Evolutionary conservation across 2,113 vertebrate species (phyloP).

Genomic region (Delphinus delphis): DNA sequence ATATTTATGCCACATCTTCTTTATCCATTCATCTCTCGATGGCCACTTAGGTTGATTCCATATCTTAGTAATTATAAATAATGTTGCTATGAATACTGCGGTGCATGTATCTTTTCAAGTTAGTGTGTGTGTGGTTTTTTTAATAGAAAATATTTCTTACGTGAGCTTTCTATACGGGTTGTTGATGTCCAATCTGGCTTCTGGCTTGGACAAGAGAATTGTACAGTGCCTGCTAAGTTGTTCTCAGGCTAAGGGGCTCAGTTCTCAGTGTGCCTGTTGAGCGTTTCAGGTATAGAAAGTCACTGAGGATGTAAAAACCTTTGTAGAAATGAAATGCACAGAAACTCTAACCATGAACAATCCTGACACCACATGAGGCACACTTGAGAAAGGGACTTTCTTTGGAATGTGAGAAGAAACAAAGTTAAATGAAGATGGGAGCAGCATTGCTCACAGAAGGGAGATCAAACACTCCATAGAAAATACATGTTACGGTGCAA

Average conservation of each 20-base stretch:
- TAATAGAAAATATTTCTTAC: constrained; percentile 6
- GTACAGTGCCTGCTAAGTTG: not conserved
- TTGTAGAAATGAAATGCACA: constrained; percentile 37
- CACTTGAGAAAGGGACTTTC: constrained; percentile 18
- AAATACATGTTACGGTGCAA: constrained; percentile 61
- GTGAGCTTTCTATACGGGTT: not conserved
- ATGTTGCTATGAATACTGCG: not conserved
- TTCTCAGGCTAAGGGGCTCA: not conserved
- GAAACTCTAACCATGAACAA: constrained; percentile 32
- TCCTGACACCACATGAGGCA: not conserved
- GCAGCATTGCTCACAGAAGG: constrained; percentile 28
- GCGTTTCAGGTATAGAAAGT: not conserved
- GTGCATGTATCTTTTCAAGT: not conserved
- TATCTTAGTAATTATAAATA: not conserved
- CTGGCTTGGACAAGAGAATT: not conserved
- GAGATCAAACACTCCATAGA: constrained; percentile 64
- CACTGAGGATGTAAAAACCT: not conserved
- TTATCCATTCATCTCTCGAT: not conserved
- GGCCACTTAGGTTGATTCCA: not conserved
- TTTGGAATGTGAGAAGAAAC: constrained; percentile 33
- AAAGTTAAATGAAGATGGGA: constrained; percentile 54
- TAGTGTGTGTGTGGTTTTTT: not conserved
- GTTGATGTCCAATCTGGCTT: constrained; percentile 8
- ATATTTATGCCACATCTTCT: not conserved
- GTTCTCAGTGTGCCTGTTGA: not conserved